Evolutionary conservation across 2,888 invertebrate genomes (phyloP).

Genomic region (Phengaris arion): DNA sequence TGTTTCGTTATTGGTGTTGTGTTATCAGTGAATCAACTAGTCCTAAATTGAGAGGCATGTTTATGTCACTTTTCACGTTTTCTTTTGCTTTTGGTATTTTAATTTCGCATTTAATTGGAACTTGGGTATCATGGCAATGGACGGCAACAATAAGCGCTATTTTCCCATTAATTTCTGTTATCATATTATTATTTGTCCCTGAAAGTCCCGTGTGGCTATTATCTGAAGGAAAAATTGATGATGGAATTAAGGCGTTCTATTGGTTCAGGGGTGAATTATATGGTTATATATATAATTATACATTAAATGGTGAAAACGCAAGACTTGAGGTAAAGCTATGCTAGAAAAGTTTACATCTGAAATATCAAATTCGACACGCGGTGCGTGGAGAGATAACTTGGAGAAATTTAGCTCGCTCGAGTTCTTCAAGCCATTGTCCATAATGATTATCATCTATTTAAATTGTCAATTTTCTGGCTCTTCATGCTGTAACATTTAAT

Average conservation of each 20-base stretch:
- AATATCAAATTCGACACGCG: neutral
- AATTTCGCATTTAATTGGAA: conserved; percentile 11
- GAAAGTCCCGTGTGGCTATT: conserved; percentile 21
- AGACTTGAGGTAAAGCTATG: conserved; percentile 3
- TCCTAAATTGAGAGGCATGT: conserved; percentile 15
- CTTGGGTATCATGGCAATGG: conserved; percentile 11
- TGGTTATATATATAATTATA: too few relatives aligned
- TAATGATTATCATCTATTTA: conserved; percentile 10
- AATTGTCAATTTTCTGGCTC: conserved; percentile 3
- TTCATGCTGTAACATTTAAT: conserved; percentile 17
- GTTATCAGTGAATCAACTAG: conserved; percentile 14
- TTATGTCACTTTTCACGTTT: conserved; percentile 1
- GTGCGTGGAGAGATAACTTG: neutral
- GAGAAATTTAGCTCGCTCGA: neutral
- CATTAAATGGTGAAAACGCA: neutral
- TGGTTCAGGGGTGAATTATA: conserved; percentile 4
- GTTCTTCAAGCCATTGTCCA: neutral
- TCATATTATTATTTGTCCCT: neutral
- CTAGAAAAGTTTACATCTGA: neutral
- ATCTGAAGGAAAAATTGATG: conserved; percentile 6
- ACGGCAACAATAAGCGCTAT: conserved; percentile 12
- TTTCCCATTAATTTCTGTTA: conserved; percentile 13
- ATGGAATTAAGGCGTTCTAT: conserved; percentile 1
- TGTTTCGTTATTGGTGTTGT: neutral
- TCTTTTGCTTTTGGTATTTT: conserved; percentile 11